These are phyloP conservation scores for Hyperoplus lanceolatus DNA, from an alignment of 2,797 vertebrate species.

Conservation along the genomic window DNA sequence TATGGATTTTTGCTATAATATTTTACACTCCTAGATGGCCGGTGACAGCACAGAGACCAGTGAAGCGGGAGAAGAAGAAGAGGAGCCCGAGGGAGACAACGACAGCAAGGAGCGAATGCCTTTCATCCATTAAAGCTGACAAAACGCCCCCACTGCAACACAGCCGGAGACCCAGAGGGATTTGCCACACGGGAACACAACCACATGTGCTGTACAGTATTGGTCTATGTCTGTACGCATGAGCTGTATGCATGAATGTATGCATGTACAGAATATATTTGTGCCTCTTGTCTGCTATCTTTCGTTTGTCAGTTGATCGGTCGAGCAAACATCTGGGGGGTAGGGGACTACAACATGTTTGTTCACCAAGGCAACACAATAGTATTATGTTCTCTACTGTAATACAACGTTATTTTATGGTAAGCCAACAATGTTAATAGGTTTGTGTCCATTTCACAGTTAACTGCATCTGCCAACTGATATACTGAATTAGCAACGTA, in stretches of 20 bases:
- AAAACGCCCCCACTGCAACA: not conserved
- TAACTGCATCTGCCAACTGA: conserved; percentile 36
- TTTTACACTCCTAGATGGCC: conserved; percentile 91
- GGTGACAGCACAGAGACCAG: conserved; percentile 99
- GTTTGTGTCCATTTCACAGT: conserved; percentile 50
- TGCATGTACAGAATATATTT: conserved; percentile 77
- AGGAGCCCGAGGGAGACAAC: conserved; percentile 96
- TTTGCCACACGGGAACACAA: conserved; percentile 74
- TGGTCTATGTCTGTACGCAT: conserved; percentile 74
- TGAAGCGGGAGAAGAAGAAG: conserved; percentile 97
- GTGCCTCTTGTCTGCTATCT: conserved; percentile 61
- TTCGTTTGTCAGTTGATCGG: conserved; percentile 88
- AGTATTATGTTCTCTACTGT: conserved; percentile 77
- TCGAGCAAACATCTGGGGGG: conserved; percentile 82
- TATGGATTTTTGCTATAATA: conserved; percentile 1
- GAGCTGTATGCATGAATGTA: conserved; percentile 65
- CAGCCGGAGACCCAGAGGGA: conserved; percentile 67
- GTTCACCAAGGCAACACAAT: conserved; percentile 76
- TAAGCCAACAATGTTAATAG: conserved; percentile 39
- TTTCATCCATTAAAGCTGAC: conserved; percentile 92
- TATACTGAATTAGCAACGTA: conserved; percentile 23
- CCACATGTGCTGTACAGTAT: conserved; percentile 88
- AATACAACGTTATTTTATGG: conserved; percentile 79
- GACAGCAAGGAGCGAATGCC: conserved; percentile 99
- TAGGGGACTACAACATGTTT: conserved; percentile 43